Base-by-base conservation (phyloP, 2,113 vertebrate species). In the Hyla sarda region DNA sequence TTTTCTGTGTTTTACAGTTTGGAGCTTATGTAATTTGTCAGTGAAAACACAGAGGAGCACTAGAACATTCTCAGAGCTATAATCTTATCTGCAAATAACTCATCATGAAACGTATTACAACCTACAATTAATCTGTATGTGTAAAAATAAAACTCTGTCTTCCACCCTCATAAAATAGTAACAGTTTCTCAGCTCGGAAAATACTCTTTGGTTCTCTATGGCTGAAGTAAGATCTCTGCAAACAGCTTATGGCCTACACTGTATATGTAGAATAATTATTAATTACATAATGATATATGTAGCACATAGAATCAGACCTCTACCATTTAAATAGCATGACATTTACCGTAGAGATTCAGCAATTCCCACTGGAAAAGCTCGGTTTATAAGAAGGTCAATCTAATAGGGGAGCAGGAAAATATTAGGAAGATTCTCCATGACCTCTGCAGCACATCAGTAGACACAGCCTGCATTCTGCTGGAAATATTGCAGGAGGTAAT, bases 101-200 rank as follows among this genome's bases (percentile, higher is more conserved):
- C 28, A 25, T 78, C 72, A 50, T 48, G 23, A 85, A 85, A 78
- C 79, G 47, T 54, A 56, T 67, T 28, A 28, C 60, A 79, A 19
- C 45, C 83, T 85, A 71, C 32, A 85, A 85, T 78, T 85, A 85
- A 79, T 85, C 83, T 85, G 58, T 23, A 71, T 69, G 30, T 54
- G 47, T 41, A 34, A 79, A 85, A 85, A 67, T 50, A 79, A 78
- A 54, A 52, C n/a, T 32, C 41, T 54, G 74, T 34, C 60, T 69
- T 77, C 56, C 52, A 50, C 23, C 30, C 47, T 83, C 32, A 21
- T 78, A 47, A 84, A 78, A 47, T 56, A 85, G 82, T 52, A 76
- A 28, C 34, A 60, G 77, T 85, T 85, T 60, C 23, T 69, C 58
- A 13, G 6, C 67, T 30, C 54, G 75, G 21, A 52, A 79, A 83